Base-by-base conservation (phyloP, 2,888 invertebrate species). In the Hypolimnas misippus region DNA sequence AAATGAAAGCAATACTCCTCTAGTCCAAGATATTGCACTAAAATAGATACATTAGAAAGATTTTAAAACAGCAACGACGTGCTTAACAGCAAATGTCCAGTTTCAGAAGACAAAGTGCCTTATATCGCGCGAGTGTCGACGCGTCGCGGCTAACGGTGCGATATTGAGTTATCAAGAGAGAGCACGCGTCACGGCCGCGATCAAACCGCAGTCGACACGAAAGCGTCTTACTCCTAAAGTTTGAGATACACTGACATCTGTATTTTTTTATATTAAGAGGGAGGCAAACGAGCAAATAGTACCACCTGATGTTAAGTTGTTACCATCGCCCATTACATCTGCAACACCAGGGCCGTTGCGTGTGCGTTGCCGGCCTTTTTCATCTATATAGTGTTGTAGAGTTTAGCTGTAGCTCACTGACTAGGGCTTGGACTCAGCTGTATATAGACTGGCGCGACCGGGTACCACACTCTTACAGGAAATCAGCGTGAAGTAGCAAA, bases 191-290 rank as follows among this genome's bases (percentile, higher is more conserved):
- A 74, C 76, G 70, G 66, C 81, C 14, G 83, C 82, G 82, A 85
- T 85, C 85, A 85, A 83, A 86, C 76, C 82, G 81, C 83, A 82
- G 77, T 83, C 76, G 80, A 83, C 10, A 17, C 81, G 77, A 78
- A 73, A 74, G 70, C 73, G 70, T 74, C 75, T 79, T 82, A 82
- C 80, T 81, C 79, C 81, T 62, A 66, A 58, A 50, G 76, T n/a
- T 42, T 19, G 62, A 12, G 74, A 25, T 54, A 74, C 74, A 84
- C 54, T n/a, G 62, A 50, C n/a, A 77, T 35, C 17, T 29, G 10
- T 3, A 17, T 3, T 2, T 17, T 19, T 33, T 33, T 6, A 8
- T 31, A 2, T 31, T 31, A 31, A 5, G 1, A 31, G 8, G 5
- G 5, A 31, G 5, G 8, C 31, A 31, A n/a, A n/a, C n/a, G n/a